Evolutionary conservation across 1,140 invertebrate genomes (phyloP).

Genomic region (Tribolium madens): DNA sequence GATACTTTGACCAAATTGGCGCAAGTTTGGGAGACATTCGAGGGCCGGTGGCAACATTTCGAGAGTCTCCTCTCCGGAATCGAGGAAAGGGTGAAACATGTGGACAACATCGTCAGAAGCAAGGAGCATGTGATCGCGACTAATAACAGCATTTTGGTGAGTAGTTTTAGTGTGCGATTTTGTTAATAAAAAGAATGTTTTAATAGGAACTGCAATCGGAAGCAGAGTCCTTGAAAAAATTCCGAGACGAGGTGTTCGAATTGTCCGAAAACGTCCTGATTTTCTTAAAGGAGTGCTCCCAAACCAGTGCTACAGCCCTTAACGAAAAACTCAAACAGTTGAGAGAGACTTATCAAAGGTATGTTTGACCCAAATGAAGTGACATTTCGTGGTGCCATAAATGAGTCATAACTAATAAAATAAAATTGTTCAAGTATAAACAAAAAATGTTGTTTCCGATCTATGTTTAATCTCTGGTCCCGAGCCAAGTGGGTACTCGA

Average conservation of each 20-base stretch:
- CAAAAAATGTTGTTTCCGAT: neutral
- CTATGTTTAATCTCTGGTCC: constrained; percentile 11
- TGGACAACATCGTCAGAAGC: constrained; percentile 79
- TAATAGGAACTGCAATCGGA: constrained; percentile 73
- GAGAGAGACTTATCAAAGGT: constrained; percentile 70
- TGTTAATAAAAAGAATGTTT: constrained; percentile 11
- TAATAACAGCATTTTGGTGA: constrained; percentile 77
- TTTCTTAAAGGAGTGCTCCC: constrained; percentile 71
- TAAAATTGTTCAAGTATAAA: neutral
- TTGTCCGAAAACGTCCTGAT: constrained; percentile 70
- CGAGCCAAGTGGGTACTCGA: neutral
- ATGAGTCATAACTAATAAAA: neutral
- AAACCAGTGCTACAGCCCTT: constrained; percentile 68
- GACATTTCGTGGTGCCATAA: neutral
- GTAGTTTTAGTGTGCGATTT: constrained; percentile 49
- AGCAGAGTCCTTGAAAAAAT: constrained; percentile 69
- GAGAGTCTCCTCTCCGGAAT: constrained; percentile 73
- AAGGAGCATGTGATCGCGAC: constrained; percentile 79
- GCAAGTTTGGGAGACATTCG: constrained; percentile 83
- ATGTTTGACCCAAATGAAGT: neutral
- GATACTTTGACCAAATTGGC: constrained; percentile 75
- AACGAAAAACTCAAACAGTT: constrained; percentile 71
- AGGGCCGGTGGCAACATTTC: constrained; percentile 75
- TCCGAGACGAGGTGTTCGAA: constrained; percentile 69
- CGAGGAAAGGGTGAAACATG: constrained; percentile 79